These are phyloP conservation scores for Thunnus maccoyii DNA, from an alignment of 2,113 vertebrate genomes.

Conservation along the genomic window DNA sequence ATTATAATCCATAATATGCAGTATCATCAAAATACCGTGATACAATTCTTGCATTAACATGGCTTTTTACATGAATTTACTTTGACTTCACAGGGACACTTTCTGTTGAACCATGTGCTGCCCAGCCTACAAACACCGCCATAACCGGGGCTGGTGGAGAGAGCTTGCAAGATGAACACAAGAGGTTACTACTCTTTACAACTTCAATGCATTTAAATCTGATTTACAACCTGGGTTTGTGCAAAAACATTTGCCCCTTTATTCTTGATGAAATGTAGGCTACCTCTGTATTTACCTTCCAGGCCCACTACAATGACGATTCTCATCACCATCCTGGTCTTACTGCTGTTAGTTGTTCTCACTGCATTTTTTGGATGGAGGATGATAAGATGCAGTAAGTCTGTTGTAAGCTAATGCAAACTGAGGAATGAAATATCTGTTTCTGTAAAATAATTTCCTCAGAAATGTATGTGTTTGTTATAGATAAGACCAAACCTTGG, in stretches of 20 bases:
- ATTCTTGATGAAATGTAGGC: background rate
- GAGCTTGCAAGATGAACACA: conserved; percentile 3
- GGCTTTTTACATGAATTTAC: background rate
- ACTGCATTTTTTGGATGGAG: conserved; percentile 16
- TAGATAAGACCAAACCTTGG: too few relatives aligned
- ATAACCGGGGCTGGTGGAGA: background rate
- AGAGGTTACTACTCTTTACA: conserved; percentile 9
- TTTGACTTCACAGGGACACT: background rate
- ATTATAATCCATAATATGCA: too few relatives aligned
- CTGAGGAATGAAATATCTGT: background rate
- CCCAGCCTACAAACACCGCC: background rate
- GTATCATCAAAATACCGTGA: too few relatives aligned
- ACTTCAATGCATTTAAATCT: background rate
- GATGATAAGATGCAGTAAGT: conserved; percentile 23
- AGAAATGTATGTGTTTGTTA: background rate
- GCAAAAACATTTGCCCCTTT: too few relatives aligned
- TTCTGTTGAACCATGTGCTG: background rate
- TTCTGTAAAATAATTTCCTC: background rate
- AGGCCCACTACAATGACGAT: background rate
- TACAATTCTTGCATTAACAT: too few relatives aligned
- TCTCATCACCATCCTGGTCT: background rate
- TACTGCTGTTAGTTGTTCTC: background rate
- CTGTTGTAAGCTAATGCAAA: background rate
- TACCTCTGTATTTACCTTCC: background rate
- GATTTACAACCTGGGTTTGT: background rate